Conservation (phyloP, 1,140 invertebrate species). For the Drosophila persimilis region DNA sequence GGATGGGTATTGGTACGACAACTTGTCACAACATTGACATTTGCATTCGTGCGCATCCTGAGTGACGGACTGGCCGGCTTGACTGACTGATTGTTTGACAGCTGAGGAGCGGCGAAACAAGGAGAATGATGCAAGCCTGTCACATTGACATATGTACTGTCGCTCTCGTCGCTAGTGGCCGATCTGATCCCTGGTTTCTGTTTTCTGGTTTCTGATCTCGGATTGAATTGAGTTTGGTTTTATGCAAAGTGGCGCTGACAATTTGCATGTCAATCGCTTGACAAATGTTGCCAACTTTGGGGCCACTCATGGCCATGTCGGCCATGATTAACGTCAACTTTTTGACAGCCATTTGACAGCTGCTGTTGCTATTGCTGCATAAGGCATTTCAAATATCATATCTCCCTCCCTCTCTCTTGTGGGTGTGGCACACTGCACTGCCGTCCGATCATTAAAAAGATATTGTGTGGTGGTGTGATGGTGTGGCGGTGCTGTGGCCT, state of each 20-base stretch:
- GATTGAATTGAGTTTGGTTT: slow-evolving; percentile 13
- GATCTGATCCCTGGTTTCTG: slow-evolving; percentile 8
- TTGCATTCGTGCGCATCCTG: slow-evolving; percentile 79
- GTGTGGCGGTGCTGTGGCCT: slow-evolving; percentile 12
- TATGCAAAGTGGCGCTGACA: slow-evolving; percentile 73
- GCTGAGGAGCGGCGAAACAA: slow-evolving; percentile 14
- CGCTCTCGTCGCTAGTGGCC: slow-evolving; percentile 5
- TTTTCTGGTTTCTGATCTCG: slow-evolving; percentile 8
- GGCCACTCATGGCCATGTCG: slow-evolving; percentile 67
- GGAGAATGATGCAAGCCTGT: slow-evolving; percentile 62
- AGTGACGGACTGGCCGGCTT: slow-evolving; percentile 62
- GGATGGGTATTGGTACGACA: slow-evolving; percentile 43
- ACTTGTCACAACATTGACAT: slow-evolving; percentile 79
- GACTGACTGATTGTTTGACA: slow-evolving; percentile 79
- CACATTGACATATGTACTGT: slow-evolving; percentile 79
- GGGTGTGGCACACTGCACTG: slow-evolving; percentile 41
- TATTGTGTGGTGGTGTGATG: slow-evolving; percentile 19
- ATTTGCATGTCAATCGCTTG: slow-evolving; percentile 80
- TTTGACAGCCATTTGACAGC: slow-evolving; percentile 76
- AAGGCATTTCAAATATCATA: slow-evolving; percentile 48
- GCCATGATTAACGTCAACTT: slow-evolving; percentile 71
- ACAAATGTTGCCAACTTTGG: slow-evolving; percentile 80
- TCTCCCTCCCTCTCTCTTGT: background rate
- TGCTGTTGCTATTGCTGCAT: slow-evolving; percentile 40
- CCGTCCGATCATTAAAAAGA: slow-evolving; percentile 59